Base-by-base conservation (phyloP, 2,797 vertebrate genomes). In the Pelochelys cantorii region DNA sequence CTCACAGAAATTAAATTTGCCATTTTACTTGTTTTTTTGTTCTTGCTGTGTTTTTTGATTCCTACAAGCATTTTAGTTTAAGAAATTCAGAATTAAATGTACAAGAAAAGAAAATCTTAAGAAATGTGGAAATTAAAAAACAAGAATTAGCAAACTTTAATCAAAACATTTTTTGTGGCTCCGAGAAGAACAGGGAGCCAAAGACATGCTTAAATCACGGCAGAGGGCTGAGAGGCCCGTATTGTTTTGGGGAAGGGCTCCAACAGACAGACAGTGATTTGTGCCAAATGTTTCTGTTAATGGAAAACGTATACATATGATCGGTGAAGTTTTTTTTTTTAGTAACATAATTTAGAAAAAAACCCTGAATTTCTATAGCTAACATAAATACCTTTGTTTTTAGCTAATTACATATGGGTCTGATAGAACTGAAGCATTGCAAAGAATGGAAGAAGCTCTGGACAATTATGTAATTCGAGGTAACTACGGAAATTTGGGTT, bases 391-490 rank as follows among this genome's bases (percentile, higher is more conserved):
- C 3, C 37, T 89, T 96, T 90, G 60, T 56, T 87, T 96, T 88
- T 89, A 98, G 98, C 94, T 98, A 62, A 98, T 99, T 84, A 99
- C 99, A 2, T 99, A 98, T 77, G 99, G 99, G 87, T 98, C 98
- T 62, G 98, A 98, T 15, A 98, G 99, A 97, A 97, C 97, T 22
- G 99, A 99, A 97, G 99, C 99, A 13, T 97, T 99, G 27, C 97
- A 98, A 95, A 98, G 98, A 97, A 98, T 98, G 98, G 98, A 99
- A 97, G 98, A 98, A 0, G 99, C 99, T 34, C 97, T 99, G 97
- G 99, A 99, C 96, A 98, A 98, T 98, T 99, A 99, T 0, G 98
- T 99, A 54, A 99, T 99, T 96, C 98, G 99, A 99, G 99, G 99
- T 98, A 98, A 98, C 97, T 94, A 74, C 93, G 94, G 79, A 94